Conservation (phyloP, 2,888 invertebrate genomes). For the Rhagophthalmus giganteus region DNA sequence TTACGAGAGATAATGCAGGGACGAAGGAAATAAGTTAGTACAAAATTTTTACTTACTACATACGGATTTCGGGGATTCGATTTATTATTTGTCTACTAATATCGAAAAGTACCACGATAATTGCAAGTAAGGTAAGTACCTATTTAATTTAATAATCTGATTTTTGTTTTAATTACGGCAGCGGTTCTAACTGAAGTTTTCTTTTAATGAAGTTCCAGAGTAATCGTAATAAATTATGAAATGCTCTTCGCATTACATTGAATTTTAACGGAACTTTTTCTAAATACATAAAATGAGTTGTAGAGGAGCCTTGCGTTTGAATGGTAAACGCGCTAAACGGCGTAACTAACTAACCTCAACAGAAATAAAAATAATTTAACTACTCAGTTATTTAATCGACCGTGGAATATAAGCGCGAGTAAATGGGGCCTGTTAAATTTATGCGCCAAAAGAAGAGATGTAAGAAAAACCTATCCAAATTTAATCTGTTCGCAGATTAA, state of each 20-base stretch:
- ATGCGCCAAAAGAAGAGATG: conserved; percentile 35
- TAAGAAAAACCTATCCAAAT: conserved; percentile 16
- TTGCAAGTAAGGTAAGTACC: no score
- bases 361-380: conserved; percentile 48
- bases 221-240: no score
- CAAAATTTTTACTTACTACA: conserved; percentile 3
- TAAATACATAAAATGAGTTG: no score
- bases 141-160: conserved; percentile 10
- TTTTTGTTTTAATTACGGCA: conserved; percentile 3
- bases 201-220: conserved; percentile 2
- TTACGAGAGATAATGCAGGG: conserved; percentile 10
- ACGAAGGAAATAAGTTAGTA: conserved; percentile 3
- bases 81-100: conserved; percentile 10
- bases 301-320: conserved; percentile 12
- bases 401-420: conserved; percentile 48
- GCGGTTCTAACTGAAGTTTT: background rate
- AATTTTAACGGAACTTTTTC: no score
- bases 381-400: conserved; percentile 48
- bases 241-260: no score
- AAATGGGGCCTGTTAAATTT: conserved; percentile 46
- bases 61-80: no score
- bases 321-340: conserved; percentile 36
- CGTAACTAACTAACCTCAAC: conserved; percentile 45
- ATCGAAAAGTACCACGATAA: conserved; percentile 2
- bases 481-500: conserved; percentile 16